Evolutionary conservation across 2,113 vertebrate genomes (phyloP).

Genomic region (Pan troglodytes): NHGRI_mPanTro3-v2.1_pri NC_072410.2:81892001-81892500

Average conservation of each 20-base stretch:
- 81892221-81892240: background rate
- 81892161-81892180: background rate
- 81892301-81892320: background rate
- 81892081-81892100: background rate
- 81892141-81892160: background rate
- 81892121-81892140: background rate
- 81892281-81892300: background rate
- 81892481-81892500: background rate
- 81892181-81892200: background rate
- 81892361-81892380: background rate
- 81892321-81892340: background rate
- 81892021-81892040: too few species aligned
- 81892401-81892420: background rate
- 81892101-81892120: background rate
- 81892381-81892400: background rate
- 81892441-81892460: background rate
- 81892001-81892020: background rate
- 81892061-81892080: background rate
- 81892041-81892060: background rate
- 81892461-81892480: background rate
- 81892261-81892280: background rate
- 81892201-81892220: background rate
- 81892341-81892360: background rate
- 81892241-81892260: background rate
- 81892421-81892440: background rate